These are phyloP conservation scores for Eueides isabella DNA, from an alignment of 1,140 invertebrate genomes.

Conservation along the genomic window DNA sequence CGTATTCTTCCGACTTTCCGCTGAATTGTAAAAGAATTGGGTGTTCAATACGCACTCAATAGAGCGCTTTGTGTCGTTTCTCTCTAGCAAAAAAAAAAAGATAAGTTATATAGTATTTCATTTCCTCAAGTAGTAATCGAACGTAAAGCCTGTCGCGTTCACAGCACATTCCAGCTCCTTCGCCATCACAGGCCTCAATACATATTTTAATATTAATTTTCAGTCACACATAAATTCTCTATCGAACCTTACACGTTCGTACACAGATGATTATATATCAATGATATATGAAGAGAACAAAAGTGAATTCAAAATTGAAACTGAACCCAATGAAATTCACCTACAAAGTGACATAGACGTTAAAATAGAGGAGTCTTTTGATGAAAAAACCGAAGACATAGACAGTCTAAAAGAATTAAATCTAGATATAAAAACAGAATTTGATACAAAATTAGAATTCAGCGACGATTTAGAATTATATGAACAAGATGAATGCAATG, in stretches of 20 bases:
- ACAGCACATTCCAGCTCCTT: too few relatives aligned
- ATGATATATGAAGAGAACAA: constrained; percentile 1
- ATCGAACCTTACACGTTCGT: neutral
- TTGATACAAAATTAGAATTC: constrained; percentile 26
- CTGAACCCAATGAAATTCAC: neutral
- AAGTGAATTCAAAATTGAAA: neutral
- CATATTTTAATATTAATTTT: neutral
- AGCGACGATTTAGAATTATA: neutral
- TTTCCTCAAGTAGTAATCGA: too few relatives aligned
- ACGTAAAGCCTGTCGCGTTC: too few relatives aligned
- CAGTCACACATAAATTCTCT: neutral
- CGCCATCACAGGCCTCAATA: too few relatives aligned
- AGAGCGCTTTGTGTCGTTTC: too few relatives aligned
- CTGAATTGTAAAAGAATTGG: too few relatives aligned
- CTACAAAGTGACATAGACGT: neutral
- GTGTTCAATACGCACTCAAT: too few relatives aligned
- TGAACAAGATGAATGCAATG: constrained; percentile 1
- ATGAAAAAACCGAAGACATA: neutral
- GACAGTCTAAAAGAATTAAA: constrained; percentile 3
- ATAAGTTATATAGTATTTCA: too few relatives aligned
- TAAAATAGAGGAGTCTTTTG: neutral
- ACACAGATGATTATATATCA: constrained; percentile 9
- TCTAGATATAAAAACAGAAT: constrained; percentile 20
- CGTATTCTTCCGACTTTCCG: too few relatives aligned
- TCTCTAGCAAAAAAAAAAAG: too few relatives aligned